phyloP scores from a whole-genome alignment of 37 sponge, comb jelly and placozoan species.

The Amphimedon queenslandica region DNA sequence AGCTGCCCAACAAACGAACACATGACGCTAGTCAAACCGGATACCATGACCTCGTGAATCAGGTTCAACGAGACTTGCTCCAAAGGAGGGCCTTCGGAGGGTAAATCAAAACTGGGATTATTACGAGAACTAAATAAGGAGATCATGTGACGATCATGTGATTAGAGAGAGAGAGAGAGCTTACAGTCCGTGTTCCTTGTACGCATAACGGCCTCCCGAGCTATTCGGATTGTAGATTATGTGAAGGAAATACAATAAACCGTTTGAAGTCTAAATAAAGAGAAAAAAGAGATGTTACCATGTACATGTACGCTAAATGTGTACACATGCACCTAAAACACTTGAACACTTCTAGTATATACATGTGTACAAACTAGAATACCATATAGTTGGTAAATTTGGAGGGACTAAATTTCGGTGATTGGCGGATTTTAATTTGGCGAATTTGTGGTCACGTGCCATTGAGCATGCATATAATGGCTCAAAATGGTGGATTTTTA shows the following conservation, averaged over 20 bases:
- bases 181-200: conserved; percentile 53
- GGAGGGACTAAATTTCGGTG: too few relatives aligned
- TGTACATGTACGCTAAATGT: too few relatives aligned
- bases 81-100: conserved; percentile 20
- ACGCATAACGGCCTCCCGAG: not conserved
- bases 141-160: not conserved
- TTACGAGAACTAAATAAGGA: conserved; percentile 9
- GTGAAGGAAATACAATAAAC: conserved; percentile 37
- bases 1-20: conserved; percentile 25
- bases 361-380: too few relatives aligned
- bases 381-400: too few relatives aligned
- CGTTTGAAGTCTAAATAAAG: conserved; percentile 32
- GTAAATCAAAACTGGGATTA: conserved; percentile 3
- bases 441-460: too few relatives aligned
- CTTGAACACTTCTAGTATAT: too few relatives aligned
- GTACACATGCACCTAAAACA: too few relatives aligned
- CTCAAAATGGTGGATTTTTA: too few relatives aligned
- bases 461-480: too few relatives aligned
- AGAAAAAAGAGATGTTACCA: too few relatives aligned
- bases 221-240: conserved; percentile 19
- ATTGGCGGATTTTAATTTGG: too few relatives aligned
- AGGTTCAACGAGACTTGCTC: conserved; percentile 27
- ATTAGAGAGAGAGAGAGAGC: conserved; percentile 20
- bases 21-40: conserved; percentile 17
- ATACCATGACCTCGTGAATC: conserved; percentile 25